A percentile compares a stretch with the other conserved stretches of the same genome.
Conservation (phyloP, 53 echinoderm and acorn worm species). For the Antedon mediterranea region DNA sequence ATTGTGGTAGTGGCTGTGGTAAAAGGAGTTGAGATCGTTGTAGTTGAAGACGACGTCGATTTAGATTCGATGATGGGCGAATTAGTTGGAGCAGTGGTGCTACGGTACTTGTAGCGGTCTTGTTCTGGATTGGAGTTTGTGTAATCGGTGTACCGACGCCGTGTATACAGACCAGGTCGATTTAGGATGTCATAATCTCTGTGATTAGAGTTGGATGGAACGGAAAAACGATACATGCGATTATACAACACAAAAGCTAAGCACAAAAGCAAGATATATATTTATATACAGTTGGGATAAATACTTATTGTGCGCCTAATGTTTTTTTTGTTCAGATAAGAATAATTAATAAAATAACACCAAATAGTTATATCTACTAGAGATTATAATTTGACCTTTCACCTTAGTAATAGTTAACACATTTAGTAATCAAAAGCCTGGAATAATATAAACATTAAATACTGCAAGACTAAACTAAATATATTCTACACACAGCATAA, state of each 20-base stretch:
- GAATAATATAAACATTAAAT: no score
- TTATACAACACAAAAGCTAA: conserved; percentile 2
- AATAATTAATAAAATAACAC: no score
- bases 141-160: conserved; percentile 29
- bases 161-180: conserved; percentile 25
- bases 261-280: neutral
- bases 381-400: no score
- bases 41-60: conserved; percentile 19
- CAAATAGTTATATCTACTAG: no score
- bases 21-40: conserved; percentile 25
- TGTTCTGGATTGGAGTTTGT: conserved; percentile 28
- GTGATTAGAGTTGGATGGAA: conserved; percentile 7
- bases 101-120: conserved; percentile 7
- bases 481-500: no score
- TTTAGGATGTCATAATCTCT: conserved; percentile 27
- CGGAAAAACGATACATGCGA: conserved; percentile 1
- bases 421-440: no score
- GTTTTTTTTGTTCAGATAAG: no score
- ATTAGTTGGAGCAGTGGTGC: conserved; percentile 25
- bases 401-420: no score
- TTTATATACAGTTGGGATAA: neutral
- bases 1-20: conserved; percentile 21
- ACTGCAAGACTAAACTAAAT: no score
- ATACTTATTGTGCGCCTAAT: no score
- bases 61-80: conserved; percentile 24